Conservation (phyloP, 23 tunicate species). For the Clavelina lepadiformis region DNA sequence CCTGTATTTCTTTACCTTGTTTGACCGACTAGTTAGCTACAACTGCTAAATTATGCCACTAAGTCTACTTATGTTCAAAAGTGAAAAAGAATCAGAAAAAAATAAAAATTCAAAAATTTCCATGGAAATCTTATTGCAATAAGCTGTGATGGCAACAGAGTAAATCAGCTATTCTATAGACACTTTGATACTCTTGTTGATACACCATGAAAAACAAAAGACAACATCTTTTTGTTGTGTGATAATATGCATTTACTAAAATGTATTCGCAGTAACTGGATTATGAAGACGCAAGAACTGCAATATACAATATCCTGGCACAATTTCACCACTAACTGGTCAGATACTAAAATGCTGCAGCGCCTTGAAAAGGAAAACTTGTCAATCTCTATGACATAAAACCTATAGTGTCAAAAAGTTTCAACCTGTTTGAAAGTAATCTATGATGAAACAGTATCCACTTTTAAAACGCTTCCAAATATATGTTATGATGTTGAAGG, state of each 20-base stretch:
- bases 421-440: constrained; percentile 2
- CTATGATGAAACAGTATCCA: constrained; percentile 8
- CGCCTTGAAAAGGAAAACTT: neutral
- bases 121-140: too few relatives aligned
- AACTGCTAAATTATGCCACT: too few relatives aligned
- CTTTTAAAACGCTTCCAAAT: neutral
- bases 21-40: too few relatives aligned
- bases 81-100: too few relatives aligned
- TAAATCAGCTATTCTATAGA: too few relatives aligned
- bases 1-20: too few relatives aligned
- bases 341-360: constrained; percentile 4
- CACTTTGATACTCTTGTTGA: too few relatives aligned
- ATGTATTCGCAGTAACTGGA: constrained; percentile 12
- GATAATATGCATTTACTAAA: constrained; percentile 16
- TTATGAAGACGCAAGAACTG: neutral
- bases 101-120: too few relatives aligned
- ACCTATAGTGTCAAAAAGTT: constrained; percentile 16
- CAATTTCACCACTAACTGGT: neutral
- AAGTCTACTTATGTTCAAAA: too few relatives aligned
- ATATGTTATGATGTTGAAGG: neutral
- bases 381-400: neutral
- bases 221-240: constrained; percentile 6
- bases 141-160: too few relatives aligned
- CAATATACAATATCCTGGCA: neutral
- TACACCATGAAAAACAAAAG: too few relatives aligned